Conservation (phyloP, 2,797 vertebrate species). For the Brotogeris chrysoptera region DNA sequence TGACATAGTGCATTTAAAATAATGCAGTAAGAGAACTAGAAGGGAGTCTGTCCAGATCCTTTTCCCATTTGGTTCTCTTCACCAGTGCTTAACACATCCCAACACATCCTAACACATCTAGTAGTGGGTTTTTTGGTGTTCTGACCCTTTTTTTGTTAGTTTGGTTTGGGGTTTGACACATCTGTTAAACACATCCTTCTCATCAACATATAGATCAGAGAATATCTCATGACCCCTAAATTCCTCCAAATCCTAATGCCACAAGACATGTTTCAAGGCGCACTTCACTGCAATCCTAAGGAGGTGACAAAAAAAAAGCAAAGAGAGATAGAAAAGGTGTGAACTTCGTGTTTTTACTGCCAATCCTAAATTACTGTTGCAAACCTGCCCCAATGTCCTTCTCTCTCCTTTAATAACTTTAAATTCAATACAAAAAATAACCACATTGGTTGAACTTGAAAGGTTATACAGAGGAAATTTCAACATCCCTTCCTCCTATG, state of each 20-base stretch:
- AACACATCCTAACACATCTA: neutral
- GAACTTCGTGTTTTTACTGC: neutral
- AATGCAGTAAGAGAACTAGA: neutral
- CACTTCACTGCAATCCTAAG: neutral
- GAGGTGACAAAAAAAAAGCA: neutral
- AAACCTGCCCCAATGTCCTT: neutral
- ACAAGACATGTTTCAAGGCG: neutral
- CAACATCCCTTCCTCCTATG: neutral
- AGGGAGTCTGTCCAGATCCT: neutral
- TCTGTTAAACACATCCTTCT: neutral
- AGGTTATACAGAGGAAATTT: neutral
- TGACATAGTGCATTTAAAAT: neutral
- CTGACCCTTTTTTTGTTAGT: neutral
- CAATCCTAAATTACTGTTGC: neutral
- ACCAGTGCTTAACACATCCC: neutral
- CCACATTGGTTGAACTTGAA: neutral
- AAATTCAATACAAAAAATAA: neutral
- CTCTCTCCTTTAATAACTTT: neutral
- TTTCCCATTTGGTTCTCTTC: neutral
- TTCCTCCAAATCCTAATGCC: neutral
- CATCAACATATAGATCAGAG: neutral
- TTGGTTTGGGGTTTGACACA: neutral
- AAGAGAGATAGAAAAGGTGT: neutral
- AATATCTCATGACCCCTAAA: neutral
- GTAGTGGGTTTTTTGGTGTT: rapidly evolving